These are phyloP conservation scores for Pammene fasciana DNA, from an alignment of 2,888 invertebrate genomes.

Conservation along the genomic window DNA sequence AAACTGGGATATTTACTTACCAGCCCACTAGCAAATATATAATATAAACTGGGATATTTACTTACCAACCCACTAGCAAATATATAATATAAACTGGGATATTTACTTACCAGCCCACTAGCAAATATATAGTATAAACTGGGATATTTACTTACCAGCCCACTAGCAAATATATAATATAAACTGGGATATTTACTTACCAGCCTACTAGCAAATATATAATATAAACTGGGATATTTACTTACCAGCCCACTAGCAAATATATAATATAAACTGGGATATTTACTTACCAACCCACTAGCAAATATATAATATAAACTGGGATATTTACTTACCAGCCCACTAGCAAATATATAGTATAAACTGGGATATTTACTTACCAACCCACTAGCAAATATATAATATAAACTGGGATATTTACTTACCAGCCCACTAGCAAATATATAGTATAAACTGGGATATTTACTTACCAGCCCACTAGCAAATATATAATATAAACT, in stretches of 20 bases:
- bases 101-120: background rate
- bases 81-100: conserved; percentile 60
- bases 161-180: conserved; percentile 57
- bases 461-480: background rate
- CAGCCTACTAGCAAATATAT: background rate
- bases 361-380: conserved; percentile 40
- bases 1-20: conserved; percentile 40
- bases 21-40: background rate
- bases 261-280: conserved; percentile 60
- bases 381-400: background rate
- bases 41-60: conserved; percentile 60
- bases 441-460: conserved; percentile 58
- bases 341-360: conserved; percentile 55
- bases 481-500: conserved; percentile 60
- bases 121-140: conserved; percentile 58
- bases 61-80: background rate
- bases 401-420: conserved; percentile 60
- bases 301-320: conserved; percentile 60
- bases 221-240: conserved; percentile 60
- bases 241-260: background rate
- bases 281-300: background rate
- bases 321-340: background rate
- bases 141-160: background rate
- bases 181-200: conserved; percentile 40
- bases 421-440: background rate